Evolutionary conservation across 2,113 vertebrate genomes (phyloP).

Genomic region (Hyperopisus bebe): DNA sequence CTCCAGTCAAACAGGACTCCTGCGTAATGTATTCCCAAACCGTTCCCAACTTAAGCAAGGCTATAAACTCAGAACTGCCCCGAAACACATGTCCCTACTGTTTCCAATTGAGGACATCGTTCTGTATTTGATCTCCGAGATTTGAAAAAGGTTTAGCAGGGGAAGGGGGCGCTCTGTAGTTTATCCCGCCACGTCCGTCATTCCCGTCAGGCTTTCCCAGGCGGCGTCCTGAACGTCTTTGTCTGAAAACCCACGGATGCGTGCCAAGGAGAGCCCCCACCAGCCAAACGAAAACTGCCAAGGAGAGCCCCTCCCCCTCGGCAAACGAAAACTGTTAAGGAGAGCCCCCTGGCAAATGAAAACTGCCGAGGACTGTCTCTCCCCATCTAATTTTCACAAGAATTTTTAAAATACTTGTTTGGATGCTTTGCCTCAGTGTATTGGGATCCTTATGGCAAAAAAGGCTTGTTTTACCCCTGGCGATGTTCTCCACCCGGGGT

Average conservation of each 20-base stretch:
- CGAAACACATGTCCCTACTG: slow-evolving; percentile 33
- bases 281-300: not conserved
- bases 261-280: not conserved
- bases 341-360: not conserved
- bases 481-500: too few relatives aligned
- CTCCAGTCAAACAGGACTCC: slow-evolving; percentile 24
- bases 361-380: not conserved
- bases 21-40: slow-evolving; percentile 35
- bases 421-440: not conserved
- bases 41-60: slow-evolving; percentile 33
- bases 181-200: not conserved
- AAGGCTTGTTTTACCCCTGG: not conserved
- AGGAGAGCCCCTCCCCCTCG: not conserved
- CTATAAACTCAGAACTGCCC: slow-evolving; percentile 33
- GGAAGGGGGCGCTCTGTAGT: slow-evolving; percentile 17
- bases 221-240: not conserved
- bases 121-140: slow-evolving; percentile 29
- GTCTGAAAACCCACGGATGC: not conserved
- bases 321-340: not conserved
- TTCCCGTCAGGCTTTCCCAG: slow-evolving; percentile 12
- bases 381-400: not conserved
- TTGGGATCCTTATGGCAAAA: not conserved
- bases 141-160: slow-evolving; percentile 35
- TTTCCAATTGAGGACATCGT: slow-evolving; percentile 39
- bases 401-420: not conserved